phyloP scores from a whole-genome alignment of 2,797 vertebrate species.

The Epinephelus coioides region DNA sequence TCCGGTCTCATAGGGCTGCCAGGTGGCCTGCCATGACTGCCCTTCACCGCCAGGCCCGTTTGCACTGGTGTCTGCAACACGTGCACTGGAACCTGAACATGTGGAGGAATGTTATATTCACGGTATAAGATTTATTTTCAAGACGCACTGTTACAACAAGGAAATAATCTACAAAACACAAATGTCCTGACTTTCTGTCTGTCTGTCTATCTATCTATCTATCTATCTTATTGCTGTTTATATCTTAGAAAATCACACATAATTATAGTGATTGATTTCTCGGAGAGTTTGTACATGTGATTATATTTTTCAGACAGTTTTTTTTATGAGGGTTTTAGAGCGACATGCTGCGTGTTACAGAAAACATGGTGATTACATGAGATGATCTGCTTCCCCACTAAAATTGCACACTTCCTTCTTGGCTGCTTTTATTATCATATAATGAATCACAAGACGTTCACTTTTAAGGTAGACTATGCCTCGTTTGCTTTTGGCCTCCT shows the following conservation, averaged over 20 bases:
- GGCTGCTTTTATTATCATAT: conserved; percentile 29
- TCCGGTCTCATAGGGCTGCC: too few relatives aligned
- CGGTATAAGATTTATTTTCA: too few relatives aligned
- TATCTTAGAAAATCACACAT: conserved; percentile 23
- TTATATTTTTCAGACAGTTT: conserved; percentile 39
- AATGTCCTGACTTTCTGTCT: too few relatives aligned
- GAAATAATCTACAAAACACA: too few relatives aligned
- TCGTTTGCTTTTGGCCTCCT: conserved; percentile 6
- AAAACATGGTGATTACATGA: conserved; percentile 34
- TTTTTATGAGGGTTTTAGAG: conserved; percentile 13
- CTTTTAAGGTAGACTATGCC: not conserved
- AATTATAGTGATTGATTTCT: conserved; percentile 26
- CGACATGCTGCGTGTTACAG: conserved; percentile 5
- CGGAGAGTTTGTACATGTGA: conserved; percentile 18
- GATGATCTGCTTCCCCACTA: conserved; percentile 26
- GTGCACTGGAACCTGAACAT: too few relatives aligned
- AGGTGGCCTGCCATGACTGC: too few relatives aligned
- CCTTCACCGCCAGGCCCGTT: too few relatives aligned
- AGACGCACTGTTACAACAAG: too few relatives aligned
- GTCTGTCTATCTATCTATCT: too few relatives aligned
- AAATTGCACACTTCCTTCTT: conserved; percentile 16
- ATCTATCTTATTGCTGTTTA: not conserved
- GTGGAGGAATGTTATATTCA: too few relatives aligned
- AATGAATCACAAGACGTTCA: conserved; percentile 33
- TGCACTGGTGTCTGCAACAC: too few relatives aligned